phyloP scores from a whole-genome alignment of 2,888 invertebrate genomes.

The Bunonema sp. region DNA sequence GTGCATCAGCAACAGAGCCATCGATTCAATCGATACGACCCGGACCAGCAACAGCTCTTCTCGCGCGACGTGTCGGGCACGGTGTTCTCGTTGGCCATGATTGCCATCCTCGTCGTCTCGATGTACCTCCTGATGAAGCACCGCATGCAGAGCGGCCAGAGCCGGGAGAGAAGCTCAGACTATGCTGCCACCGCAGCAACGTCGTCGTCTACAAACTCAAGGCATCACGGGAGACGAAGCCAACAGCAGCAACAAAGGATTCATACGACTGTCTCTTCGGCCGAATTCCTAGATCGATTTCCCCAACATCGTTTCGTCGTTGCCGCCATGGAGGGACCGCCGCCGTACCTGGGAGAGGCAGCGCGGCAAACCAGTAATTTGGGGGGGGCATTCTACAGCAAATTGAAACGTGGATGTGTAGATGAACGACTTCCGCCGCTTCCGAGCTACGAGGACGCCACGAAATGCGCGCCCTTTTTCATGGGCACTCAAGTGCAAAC shows the following conservation, averaged over 20 bases:
- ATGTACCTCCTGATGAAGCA: constrained; percentile 43
- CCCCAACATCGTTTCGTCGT: constrained; percentile 12
- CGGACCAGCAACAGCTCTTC: constrained; percentile 31
- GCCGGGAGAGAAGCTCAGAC: background rate
- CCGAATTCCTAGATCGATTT: background rate
- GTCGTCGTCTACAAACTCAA: background rate
- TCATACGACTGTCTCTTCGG: background rate
- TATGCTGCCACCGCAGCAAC: background rate
- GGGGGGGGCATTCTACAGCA: background rate
- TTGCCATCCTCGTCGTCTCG: constrained; percentile 32
- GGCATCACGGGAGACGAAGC: background rate
- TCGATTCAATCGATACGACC: background rate
- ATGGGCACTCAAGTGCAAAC: constrained; percentile 10
- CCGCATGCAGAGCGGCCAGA: constrained; percentile 24
- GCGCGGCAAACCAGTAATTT: constrained; percentile 1
- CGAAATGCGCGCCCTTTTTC: constrained; percentile 31
- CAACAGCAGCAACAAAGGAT: no score
- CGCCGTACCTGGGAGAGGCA: constrained; percentile 27
- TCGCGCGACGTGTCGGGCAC: constrained; percentile 38
- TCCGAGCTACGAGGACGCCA: constrained; percentile 41
- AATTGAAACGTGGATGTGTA: background rate
- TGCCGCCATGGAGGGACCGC: constrained; percentile 28
- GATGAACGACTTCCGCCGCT: constrained; percentile 27
- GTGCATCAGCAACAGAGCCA: background rate
- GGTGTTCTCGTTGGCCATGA: constrained; percentile 39